Conservation (phyloP, 2,113 vertebrate genomes). For the Peromyscus polionotus region DNA sequence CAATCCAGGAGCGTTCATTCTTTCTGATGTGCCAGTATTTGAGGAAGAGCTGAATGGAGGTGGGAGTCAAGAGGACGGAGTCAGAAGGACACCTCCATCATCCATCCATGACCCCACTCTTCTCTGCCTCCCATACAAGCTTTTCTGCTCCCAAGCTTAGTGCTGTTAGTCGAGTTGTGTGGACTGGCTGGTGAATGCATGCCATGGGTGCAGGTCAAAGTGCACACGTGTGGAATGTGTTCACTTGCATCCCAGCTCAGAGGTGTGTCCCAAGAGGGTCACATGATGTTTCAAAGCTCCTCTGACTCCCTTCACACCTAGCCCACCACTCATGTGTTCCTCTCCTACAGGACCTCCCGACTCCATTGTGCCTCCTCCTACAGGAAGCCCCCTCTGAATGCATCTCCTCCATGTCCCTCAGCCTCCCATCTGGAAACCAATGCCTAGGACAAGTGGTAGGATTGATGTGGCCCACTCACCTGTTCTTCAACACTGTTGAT, state of each 20-base stretch:
- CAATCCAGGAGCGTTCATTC: slow-evolving; percentile 34
- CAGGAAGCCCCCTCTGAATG: not conserved
- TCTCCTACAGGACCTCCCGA: not conserved
- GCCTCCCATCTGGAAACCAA: too few species aligned
- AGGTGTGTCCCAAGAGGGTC: not conserved
- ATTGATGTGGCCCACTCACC: slow-evolving; percentile 15
- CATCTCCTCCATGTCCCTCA: not conserved
- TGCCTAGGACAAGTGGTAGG: too few species aligned
- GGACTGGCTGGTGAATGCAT: accelerated
- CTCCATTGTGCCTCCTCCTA: not conserved
- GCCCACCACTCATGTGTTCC: too few species aligned
- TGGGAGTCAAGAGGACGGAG: not conserved
- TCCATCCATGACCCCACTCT: not conserved
- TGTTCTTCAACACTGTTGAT: slow-evolving; percentile 32
- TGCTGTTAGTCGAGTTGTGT: too few species aligned
- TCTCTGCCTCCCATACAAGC: not conserved
- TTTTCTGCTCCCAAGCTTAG: not conserved
- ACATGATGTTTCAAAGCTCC: not conserved
- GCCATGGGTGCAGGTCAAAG: not conserved
- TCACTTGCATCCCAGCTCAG: not conserved
- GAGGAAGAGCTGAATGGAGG: slow-evolving; percentile 55
- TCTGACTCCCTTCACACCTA: not conserved
- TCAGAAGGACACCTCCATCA: accelerated
- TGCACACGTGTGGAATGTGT: accelerated
- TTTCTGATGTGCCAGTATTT: slow-evolving; percentile 17